Conservation (phyloP, 2,888 invertebrate species). For the Catotricha subobsoleta region DNA sequence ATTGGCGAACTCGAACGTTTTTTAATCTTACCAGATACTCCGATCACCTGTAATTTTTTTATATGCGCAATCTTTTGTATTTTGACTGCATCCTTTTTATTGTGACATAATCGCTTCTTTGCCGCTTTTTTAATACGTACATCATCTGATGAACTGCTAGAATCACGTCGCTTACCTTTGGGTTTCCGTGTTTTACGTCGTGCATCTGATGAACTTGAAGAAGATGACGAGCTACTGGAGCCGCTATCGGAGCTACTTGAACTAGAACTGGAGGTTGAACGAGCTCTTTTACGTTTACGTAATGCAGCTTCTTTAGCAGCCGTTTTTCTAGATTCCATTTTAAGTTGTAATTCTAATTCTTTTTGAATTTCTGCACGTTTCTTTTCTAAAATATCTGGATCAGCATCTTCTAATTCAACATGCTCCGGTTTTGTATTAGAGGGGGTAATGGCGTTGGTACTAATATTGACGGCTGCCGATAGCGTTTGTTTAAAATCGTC, state of each 20-base stretch:
- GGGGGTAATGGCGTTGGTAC: not conserved
- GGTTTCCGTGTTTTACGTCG: constrained; percentile 5
- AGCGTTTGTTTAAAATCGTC: constrained; percentile 4
- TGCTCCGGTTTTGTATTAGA: constrained; percentile 1
- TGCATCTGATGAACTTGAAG: constrained; percentile 16
- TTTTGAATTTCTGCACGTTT: constrained; percentile 9
- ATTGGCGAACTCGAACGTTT: constrained; percentile 1
- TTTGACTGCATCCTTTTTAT: constrained; percentile 10
- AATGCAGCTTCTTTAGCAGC: constrained; percentile 20
- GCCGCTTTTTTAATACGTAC: constrained; percentile 38
- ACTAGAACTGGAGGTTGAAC: constrained; percentile 24
- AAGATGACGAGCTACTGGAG: constrained; percentile 23
- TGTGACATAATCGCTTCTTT: constrained; percentile 18
- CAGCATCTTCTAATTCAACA: constrained; percentile 10
- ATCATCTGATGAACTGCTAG: constrained; percentile 46
- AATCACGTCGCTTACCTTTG: constrained; percentile 26
- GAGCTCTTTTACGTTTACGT: constrained; percentile 25
- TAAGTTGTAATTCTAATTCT: constrained; percentile 9
- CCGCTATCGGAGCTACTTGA: constrained; percentile 23
- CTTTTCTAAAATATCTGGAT: constrained; percentile 10
- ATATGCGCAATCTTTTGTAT: constrained; percentile 4
- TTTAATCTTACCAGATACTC: not conserved
- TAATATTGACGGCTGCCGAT: constrained; percentile 3
- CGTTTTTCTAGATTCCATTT: constrained; percentile 16
- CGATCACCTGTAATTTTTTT: not conserved